Evolutionary conservation across 2,797 vertebrate genomes (phyloP), one percentile per base, ranked within the genome.

Genomic region (Rhinogobio ventralis): DNA sequence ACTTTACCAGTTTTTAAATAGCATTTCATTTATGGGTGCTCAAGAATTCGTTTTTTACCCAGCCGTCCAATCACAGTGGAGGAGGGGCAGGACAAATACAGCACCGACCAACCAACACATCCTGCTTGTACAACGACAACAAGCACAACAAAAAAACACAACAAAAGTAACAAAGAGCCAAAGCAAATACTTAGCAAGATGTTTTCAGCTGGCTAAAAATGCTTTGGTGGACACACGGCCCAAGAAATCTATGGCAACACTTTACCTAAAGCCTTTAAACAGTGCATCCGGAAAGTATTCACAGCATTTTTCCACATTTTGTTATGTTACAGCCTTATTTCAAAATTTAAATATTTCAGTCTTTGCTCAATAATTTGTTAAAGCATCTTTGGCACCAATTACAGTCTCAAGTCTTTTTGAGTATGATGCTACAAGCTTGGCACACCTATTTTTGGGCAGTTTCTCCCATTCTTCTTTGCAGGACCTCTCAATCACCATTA

Each of bases 1-100:
- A 55, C 53, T 77, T 77, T 42, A 42, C 42, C n/a, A 30, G 76
- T 46, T 64, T 45, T 64, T 64, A 64, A 78, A 78, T 64, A 46
- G 25, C 76, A 46, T 39, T 78, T 64, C 0, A 64, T 30, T 78
- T 30, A 78, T 25, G 33, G 33, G 7, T 25, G 23, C n/a, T 77
- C 6, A 15, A 77, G 33, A 6, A 60, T 60, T 77, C 20, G 2
- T 2, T 17, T 30, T 64, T 30, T 20, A 30, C 28, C 25, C 25
- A 30, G 28, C 62, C 15, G 6, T 19, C 62, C 62, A 64, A 64
- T 30, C 62, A 64, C 28, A 30, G 62, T 30, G 62, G 28, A 64
- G 62, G 14, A 30, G 62, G 28, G 62, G 28, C 28, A 7, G 62
- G 62, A 64, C 28, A 64, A 64, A 30, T 28, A 7, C 2, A 0